Base-by-base conservation (phyloP, 2,888 invertebrate species). In the Drosophila kokeensis region DNA sequence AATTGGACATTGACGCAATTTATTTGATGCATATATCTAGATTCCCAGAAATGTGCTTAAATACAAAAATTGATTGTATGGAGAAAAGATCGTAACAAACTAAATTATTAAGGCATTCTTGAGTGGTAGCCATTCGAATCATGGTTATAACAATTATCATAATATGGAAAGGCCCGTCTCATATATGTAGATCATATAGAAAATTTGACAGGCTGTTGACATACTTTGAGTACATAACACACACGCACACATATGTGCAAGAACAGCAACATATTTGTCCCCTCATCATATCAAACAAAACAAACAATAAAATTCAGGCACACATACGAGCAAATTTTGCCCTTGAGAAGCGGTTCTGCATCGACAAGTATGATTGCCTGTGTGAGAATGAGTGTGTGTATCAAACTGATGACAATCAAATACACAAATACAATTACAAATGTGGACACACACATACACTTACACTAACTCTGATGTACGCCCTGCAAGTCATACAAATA, bases 341-440 rank as follows among this genome's bases (percentile, higher is more conserved):
- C 89, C 88, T 88, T 87, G 87, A 91, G 90, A 84, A 69, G 70
- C 49, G 29, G 65, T 59, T 73, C 54, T 54, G 65, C 65, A 73
- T 73, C 36, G 76, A 67, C 65, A 72, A 75, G 32, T 52, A 67
- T 72, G 67, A 60, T 53, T 58, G 58, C 57, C 15, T 58, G 29
- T 73, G 62, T 72, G 64, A 64, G 69, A 53, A 27, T 45, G 45
- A 36, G 36, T 55, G 24, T 73, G 78, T 70, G 82, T 83, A 87
- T 75, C 79, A 84, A 85, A 79, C 79, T 81, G 83, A 90, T 87
- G 88, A 83, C 85, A 90, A 91, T 91, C 86, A 88, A 85, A 86
- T 83, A 88, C 88, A 88, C 87, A 88, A 91, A 90, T 79, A 91
- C 90, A 90, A 90, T 90, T 88, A 89, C 85, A 87, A 82, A 80